phyloP scores from a whole-genome alignment of 1,140 invertebrate genomes.

The Metaphire vulgaris region DNA sequence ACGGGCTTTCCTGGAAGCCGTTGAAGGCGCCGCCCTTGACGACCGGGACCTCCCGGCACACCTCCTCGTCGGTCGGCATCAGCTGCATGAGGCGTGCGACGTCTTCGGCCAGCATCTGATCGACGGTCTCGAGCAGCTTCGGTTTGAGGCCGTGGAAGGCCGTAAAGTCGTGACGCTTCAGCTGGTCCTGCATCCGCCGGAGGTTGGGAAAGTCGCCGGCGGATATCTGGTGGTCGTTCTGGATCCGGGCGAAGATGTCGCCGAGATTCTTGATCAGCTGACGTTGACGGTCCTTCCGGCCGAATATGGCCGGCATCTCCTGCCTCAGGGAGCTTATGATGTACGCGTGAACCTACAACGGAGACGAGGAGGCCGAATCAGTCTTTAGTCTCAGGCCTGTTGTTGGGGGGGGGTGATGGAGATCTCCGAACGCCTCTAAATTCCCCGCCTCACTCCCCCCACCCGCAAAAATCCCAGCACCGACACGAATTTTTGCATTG shows the following conservation, averaged over 20 bases:
- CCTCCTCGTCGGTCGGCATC: conserved; percentile 79
- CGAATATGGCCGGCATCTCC: conserved; percentile 85
- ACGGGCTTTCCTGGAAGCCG: conserved; percentile 79
- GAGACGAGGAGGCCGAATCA: neutral
- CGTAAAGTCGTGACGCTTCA: conserved; percentile 55
- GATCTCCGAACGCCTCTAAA: too few relatives aligned
- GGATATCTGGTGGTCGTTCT: conserved; percentile 67
- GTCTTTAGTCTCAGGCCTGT: too few relatives aligned
- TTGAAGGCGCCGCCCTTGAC: conserved; percentile 64
- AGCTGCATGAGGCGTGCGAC: conserved; percentile 89
- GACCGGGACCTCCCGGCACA: conserved; percentile 11
- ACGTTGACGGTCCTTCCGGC: conserved; percentile 89
- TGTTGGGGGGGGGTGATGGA: too few relatives aligned
- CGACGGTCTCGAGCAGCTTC: conserved; percentile 85
- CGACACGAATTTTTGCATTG: neutral
- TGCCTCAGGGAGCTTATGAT: conserved; percentile 88
- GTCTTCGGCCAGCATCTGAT: conserved; percentile 91
- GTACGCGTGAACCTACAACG: conserved; percentile 78
- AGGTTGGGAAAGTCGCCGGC: conserved; percentile 92
- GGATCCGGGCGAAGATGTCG: conserved; percentile 76
- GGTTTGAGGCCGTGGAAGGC: conserved; percentile 91
- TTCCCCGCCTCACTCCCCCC: neutral
- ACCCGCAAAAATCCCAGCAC: neutral
- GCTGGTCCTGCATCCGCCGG: conserved; percentile 80
- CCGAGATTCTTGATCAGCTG: conserved; percentile 91